Base-by-base conservation (phyloP, 2,113 vertebrate species). In the Amblyornis subalaris region DNA sequence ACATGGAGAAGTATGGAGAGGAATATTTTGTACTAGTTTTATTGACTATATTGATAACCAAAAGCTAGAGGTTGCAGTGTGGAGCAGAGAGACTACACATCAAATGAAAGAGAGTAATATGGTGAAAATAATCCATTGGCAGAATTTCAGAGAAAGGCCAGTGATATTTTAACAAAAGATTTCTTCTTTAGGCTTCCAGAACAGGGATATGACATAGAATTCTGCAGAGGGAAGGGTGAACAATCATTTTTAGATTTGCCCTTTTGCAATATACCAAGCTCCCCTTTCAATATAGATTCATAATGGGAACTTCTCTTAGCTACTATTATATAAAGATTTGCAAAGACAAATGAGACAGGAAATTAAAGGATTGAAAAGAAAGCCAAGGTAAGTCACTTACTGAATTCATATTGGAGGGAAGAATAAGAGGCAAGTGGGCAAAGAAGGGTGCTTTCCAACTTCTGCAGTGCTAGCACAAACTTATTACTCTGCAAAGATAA, bases 331-430 rank as follows among this genome's bases (percentile, higher is more conserved):
- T 48, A 61, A 90, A 95, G 89, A 96, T 96, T 95, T 94, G 45
- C 31, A 75, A 92, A 95, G 89, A 96, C 91, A 95, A 95, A 91
- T 82, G 88, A 94, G 85, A 70, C 66, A 90, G 88, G 87, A 94
- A 96, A 94, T 92, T 93, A 95, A 94, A 95, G 70, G 81, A 78
- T 54, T 89, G 87, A 69, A 76, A 82, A 67, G 66, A 88, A 93
- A 79, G 85, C 77, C 62, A 60, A 75, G 64, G 65, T 88, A 73
- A 73, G 62, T 73, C 71, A 85, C 83, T 82, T 76, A 40, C 20
- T 85, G 76, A 90, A 88, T 91, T 91, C 60, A 40, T 78, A 89
- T 57, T 71, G 76, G 45, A 94, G 31, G 15, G 25, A 84, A 95
- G 76, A 93, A 50, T 76, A 44, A 67, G 81, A 79, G 48, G 45